Base-by-base conservation (phyloP, 2,113 vertebrate genomes). In the Neogale vison region DNA sequence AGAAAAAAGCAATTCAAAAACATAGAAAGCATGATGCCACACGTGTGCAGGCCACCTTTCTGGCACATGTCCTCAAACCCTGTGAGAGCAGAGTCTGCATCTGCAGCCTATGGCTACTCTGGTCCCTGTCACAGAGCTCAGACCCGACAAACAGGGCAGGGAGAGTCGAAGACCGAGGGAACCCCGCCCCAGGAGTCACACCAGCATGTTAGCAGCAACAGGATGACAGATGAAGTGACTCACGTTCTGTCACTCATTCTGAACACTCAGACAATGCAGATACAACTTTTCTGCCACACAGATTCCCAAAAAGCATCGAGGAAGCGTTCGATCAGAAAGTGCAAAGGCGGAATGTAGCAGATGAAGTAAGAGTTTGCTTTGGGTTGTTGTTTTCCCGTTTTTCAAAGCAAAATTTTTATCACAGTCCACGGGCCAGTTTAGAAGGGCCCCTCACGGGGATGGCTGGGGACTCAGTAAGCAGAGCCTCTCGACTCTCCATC, bases 401-500 rank as follows among this genome's bases (percentile, higher is more conserved):
- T 42, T 52, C 61, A 65, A 89, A 94, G n/a, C 21, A 65, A 76
- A 72, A 47, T 45, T 74, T 91, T 74, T 31, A 94, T n/a, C 52
- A 20, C 42, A 87, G 72, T 61, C 85, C 20, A 9, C 15, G 29
- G 61, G 50, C 79, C 50, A 39, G 67, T 9, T 63, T 14, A 61
- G 47, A 79, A 71, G 74, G 42, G 12, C 4, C 14, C 72, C 42
- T 17, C 72, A 45, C 14, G 0, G 13, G 72, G 61, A 63, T 63
- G 11, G 12, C 39, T 24, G 24, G 39, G 72, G 14, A 39, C 72
- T 76, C 42, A 29, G 4, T 4, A 0, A 7, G 42, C 8, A 8
- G 7, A 17, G 1, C 42, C 15, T 9, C 14, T 24, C 7, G 8
- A 9, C 26, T 47, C 72, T 47, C 29, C 12, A 47, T 45, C 42